phyloP scores from a whole-genome alignment of 2,797 vertebrate genomes.

The Tapera naevia region DNA sequence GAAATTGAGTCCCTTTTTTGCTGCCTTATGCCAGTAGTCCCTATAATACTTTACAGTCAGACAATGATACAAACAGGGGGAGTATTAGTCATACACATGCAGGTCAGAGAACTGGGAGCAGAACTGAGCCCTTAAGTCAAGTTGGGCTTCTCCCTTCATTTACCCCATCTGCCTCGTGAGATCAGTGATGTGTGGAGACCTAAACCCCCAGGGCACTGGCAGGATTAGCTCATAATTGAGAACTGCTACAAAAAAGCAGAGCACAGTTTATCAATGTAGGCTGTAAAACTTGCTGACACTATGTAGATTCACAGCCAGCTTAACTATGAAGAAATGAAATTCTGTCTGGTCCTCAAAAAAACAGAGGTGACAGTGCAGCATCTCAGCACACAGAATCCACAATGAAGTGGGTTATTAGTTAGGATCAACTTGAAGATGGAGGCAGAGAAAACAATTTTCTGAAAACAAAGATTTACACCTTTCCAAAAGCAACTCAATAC shows the following conservation, averaged over 20 bases:
- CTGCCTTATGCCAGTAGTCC: not conserved
- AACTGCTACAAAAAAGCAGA: constrained; percentile 11
- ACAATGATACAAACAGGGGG: not conserved
- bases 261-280: constrained; percentile 39
- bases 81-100: not conserved
- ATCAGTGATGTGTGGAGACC: constrained; percentile 44
- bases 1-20: constrained; percentile 1
- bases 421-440: not conserved
- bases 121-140: constrained; percentile 11
- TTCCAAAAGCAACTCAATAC: not conserved
- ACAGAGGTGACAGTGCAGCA: not conserved
- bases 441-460: not conserved
- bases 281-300: constrained; percentile 46
- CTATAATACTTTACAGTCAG: not conserved
- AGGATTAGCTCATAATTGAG: constrained; percentile 39
- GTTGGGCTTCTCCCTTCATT: constrained; percentile 50
- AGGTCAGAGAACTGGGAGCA: constrained; percentile 21
- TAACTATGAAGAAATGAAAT: constrained; percentile 22
- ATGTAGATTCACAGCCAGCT: not conserved
- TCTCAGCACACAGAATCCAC: not conserved
- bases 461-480: not conserved
- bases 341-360: constrained; percentile 20
- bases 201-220: not conserved
- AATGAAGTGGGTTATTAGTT: not conserved
- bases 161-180: constrained; percentile 47